phyloP scores from a whole-genome alignment of 2,113 vertebrate genomes.

The Tachycineta bicolor region DNA sequence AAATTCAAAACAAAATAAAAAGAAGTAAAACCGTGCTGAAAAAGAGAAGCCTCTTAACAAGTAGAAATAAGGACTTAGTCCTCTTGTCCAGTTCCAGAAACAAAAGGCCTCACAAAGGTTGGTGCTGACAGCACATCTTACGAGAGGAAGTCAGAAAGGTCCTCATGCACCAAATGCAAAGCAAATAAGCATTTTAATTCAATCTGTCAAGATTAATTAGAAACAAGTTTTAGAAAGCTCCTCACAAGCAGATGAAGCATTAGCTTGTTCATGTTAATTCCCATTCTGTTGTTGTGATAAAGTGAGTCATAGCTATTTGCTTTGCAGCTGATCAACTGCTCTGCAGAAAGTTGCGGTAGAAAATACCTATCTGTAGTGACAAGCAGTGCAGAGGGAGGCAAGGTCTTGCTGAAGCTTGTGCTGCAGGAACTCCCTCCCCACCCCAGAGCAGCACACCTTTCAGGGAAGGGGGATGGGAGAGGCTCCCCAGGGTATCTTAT shows the following conservation, averaged over 20 bases:
- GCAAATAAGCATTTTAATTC: conserved; percentile 44
- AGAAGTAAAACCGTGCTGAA: not conserved
- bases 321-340: not conserved
- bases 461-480: not conserved
- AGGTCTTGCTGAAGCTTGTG: not conserved
- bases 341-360: not conserved
- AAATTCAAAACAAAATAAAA: not conserved
- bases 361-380: not conserved
- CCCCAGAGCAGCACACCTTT: not conserved
- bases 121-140: not conserved
- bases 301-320: conserved; percentile 19
- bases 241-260: conserved; percentile 18
- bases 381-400: not conserved
- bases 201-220: conserved; percentile 46
- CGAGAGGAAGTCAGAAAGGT: not conserved
- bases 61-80: not conserved
- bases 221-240: not conserved
- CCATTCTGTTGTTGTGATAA: conserved; percentile 29
- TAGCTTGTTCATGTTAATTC: conserved; percentile 30
- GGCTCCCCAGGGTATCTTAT: fast-evolving
- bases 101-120: not conserved
- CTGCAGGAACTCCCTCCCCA: not conserved
- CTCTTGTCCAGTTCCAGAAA: not conserved
- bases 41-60: not conserved
- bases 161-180: not conserved